Evolutionary conservation across 2,113 vertebrate species (phyloP).

Genomic region (Myotis davidii): DNA sequence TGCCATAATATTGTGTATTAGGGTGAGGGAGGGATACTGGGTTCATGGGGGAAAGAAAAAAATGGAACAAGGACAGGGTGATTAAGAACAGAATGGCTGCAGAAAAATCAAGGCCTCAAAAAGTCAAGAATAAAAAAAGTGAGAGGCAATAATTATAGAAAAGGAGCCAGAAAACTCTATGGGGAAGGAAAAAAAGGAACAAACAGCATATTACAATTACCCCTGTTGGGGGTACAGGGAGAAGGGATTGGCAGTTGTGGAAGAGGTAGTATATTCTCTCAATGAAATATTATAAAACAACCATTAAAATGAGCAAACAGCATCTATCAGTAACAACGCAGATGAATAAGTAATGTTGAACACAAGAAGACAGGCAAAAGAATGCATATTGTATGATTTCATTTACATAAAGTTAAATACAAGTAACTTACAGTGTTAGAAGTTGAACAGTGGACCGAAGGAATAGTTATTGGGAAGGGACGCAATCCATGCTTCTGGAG

Average conservation of each 20-base stretch:
- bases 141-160: background rate
- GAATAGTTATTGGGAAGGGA: background rate
- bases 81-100: slow-evolving; percentile 4
- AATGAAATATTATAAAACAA: background rate
- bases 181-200: background rate
- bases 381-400: background rate
- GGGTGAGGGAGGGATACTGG: background rate
- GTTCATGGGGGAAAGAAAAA: background rate
- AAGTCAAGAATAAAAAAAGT: background rate
- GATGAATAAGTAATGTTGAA: background rate
- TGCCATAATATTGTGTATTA: background rate
- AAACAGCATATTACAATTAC: background rate
- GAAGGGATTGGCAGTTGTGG: background rate
- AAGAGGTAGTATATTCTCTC: background rate
- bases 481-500: background rate
- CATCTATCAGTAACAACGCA: background rate
- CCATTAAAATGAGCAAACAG: background rate
- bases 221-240: background rate
- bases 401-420: background rate
- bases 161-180: background rate
- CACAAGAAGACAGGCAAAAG: background rate
- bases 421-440: background rate
- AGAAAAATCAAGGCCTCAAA: background rate
- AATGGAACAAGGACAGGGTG: background rate
- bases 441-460: background rate